Base-by-base conservation (phyloP, 2,113 vertebrate species). In the Sisor rabdophorus region DNA sequence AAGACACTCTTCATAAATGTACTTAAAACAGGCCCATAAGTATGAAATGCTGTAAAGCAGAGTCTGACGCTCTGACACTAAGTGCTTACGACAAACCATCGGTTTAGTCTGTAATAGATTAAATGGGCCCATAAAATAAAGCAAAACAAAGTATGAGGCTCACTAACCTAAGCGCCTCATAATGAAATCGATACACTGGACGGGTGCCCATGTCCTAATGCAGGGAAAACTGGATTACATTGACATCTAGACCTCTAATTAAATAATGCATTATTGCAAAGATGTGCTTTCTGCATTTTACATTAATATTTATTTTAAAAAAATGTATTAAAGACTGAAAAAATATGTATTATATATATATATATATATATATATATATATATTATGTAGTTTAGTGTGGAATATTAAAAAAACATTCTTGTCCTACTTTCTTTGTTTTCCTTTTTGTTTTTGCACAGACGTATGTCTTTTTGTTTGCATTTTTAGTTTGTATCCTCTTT, bases 131-230 rank as follows among this genome's bases (percentile, higher is more conserved):
- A 71, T 82, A 82, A 80, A 82, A 79, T 73, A 58, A 73, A 80
- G 50, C 61, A 67, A 58, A 75, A 76, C 68, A 73, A 54, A 47
- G 70, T 61, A 61, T 28, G 73, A 67, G 67, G 20, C 60, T 72
- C 74, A 59, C 71, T 63, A 65, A 28, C 40, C 73, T 70, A 72
- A 82, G 78, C 60, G n/a, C 56, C 58, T 79, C 58, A 61, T 78
- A 79, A 73, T 82, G 73, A 71, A 76, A 85, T 85, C 84, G 77
- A 85, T 85, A 83, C 40, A 48, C 54, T 82, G 81, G 81, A 83
- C 20, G 52, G 63, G 71, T 30, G 81, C 79, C 81, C 79, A 83
- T 68, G 61, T 72, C 75, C 75, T 83, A 83, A 83, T 81, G 81
- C 74, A 79, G 54, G 47, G 81, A 73, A 83, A 85, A 82, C 71